A percentile compares a stretch with the other conserved stretches of the same genome.
Conservation (phyloP, 2,888 invertebrate genomes). For the Desoria tigrina region DNA sequence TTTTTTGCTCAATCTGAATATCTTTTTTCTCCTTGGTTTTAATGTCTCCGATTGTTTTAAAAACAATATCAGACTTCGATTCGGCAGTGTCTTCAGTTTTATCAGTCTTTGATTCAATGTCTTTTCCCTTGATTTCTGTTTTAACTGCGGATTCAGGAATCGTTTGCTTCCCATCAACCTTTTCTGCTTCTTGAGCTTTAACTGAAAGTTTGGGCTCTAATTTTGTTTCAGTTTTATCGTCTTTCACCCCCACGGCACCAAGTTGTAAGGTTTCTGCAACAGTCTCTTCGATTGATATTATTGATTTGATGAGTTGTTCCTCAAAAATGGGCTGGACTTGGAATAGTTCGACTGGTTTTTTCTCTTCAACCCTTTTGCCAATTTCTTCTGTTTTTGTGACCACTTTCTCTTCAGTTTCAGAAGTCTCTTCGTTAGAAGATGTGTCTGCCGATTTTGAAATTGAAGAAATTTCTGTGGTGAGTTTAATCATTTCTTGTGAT, state of each 20-base stretch:
- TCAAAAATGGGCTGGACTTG: no score
- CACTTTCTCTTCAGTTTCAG: neutral
- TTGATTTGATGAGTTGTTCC: no score
- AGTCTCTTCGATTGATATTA: no score
- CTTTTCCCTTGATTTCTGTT: constrained; percentile 31
- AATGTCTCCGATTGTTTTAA: no score
- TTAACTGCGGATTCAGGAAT: neutral
- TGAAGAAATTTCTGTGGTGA: no score
- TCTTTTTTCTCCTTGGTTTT: neutral
- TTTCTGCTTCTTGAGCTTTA: neutral
- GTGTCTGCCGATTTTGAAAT: no score
- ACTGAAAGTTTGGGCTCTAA: neutral
- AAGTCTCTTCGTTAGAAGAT: neutral
- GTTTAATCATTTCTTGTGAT: no score
- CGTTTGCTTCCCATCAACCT: constrained; percentile 19
- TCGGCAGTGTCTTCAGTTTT: constrained; percentile 29
- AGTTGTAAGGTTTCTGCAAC: no score
- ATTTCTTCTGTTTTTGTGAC: no score
- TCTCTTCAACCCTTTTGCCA: no score
- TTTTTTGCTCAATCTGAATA: neutral
- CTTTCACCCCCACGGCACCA: no score
- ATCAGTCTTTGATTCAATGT: neutral
- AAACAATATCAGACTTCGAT: constrained; percentile 50
- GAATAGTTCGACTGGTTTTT: no score
- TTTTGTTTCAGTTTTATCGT: neutral